Evolutionary conservation across 2,113 vertebrate species (phyloP).

Genomic region (Amphiprion ocellaris): DNA sequence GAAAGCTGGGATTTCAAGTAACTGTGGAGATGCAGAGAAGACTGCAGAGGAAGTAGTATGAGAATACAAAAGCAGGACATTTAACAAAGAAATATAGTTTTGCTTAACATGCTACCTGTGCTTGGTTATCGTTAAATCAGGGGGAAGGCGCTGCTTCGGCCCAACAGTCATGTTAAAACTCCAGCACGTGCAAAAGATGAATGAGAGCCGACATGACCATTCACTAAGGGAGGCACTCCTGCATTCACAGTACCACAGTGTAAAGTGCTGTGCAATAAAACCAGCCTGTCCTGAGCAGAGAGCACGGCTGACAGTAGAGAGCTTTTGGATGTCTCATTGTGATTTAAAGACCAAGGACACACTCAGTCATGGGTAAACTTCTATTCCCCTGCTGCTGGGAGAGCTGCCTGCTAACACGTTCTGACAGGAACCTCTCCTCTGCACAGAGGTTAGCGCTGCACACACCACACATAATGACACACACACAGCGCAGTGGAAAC

Average conservation of each 20-base stretch:
- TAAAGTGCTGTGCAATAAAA: slow-evolving; percentile 19
- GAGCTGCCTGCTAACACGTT: slow-evolving; percentile 42
- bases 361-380: slow-evolving; percentile 33
- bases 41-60: neutral
- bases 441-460: slow-evolving; percentile 10
- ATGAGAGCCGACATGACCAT: slow-evolving; percentile 15
- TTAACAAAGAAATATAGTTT: neutral
- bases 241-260: neutral
- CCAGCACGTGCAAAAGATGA: slow-evolving; percentile 23
- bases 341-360: slow-evolving; percentile 63
- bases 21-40: slow-evolving; percentile 2
- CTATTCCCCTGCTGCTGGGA: slow-evolving; percentile 33
- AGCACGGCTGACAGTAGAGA: slow-evolving; percentile 36
- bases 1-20: slow-evolving; percentile 32
- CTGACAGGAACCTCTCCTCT: slow-evolving; percentile 53
- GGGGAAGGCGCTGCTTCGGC: neutral
- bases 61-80: neutral
- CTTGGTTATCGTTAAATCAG: slow-evolving; percentile 5
- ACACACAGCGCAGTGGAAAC: neutral
- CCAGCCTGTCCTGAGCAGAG: slow-evolving; percentile 17
- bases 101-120: neutral
- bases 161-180: neutral
- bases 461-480: neutral
- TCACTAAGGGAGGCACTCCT: neutral
- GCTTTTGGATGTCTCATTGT: slow-evolving; percentile 52